phyloP scores from a whole-genome alignment of 2,113 vertebrate species.

The Nannobrachium achirus region DNA sequence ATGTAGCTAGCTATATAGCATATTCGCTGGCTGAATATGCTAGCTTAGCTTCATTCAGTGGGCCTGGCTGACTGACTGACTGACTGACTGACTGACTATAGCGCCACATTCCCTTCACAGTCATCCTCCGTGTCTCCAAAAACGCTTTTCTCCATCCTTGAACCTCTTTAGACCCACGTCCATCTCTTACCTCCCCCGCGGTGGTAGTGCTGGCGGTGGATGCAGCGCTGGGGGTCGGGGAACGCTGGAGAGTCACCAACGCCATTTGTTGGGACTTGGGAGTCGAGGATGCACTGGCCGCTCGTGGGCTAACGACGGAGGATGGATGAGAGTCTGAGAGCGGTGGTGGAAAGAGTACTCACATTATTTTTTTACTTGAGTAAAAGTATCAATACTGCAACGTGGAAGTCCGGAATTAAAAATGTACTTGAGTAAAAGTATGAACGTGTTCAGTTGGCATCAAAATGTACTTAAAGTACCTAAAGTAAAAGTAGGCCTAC shows the following conservation, averaged over 20 bases:
- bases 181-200: constrained; percentile 76
- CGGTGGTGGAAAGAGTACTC: too few relatives aligned
- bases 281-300: constrained; percentile 59
- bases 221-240: constrained; percentile 93
- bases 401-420: too few relatives aligned
- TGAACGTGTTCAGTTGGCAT: too few relatives aligned
- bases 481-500: too few relatives aligned
- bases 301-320: constrained; percentile 58
- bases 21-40: constrained; percentile 44
- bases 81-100: too few relatives aligned
- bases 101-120: constrained; percentile 41
- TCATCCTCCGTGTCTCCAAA: constrained; percentile 38
- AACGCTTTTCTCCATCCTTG: constrained; percentile 7
- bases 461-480: too few relatives aligned
- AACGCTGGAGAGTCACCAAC: constrained; percentile 94
- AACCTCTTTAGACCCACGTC: constrained; percentile 3
- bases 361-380: too few relatives aligned
- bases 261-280: constrained; percentile 91
- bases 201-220: constrained; percentile 91
- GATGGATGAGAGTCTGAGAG: constrained; percentile 25
- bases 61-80: constrained; percentile 45
- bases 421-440: too few relatives aligned
- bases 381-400: too few relatives aligned
- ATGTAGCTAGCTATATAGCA: constrained; percentile 47
- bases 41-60: constrained; percentile 52